Conservation (phyloP, 2,797 vertebrate genomes). For the Syngnathus rostellatus region DNA sequence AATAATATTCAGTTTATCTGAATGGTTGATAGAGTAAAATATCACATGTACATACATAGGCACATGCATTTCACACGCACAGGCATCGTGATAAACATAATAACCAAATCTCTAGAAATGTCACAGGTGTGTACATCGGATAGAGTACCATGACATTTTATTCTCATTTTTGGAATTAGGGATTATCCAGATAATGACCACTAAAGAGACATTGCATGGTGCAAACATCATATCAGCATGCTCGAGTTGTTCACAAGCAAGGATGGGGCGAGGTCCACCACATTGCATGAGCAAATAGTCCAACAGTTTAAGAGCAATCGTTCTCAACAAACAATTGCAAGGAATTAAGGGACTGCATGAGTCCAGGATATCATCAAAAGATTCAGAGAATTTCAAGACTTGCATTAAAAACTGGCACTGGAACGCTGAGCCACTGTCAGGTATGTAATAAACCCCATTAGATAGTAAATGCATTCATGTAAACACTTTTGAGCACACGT, state of each 20-base stretch:
- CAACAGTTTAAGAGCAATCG: too few relatives aligned
- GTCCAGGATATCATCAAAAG: too few relatives aligned
- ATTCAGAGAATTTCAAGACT: too few relatives aligned
- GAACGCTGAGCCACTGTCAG: too few relatives aligned
- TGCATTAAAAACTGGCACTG: too few relatives aligned
- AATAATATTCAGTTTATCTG: neutral
- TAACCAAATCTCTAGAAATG: constrained; percentile 38
- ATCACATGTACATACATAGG: neutral
- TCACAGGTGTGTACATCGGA: constrained; percentile 46
- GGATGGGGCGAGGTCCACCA: too few relatives aligned
- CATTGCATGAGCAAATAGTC: too few relatives aligned
- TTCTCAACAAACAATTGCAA: too few relatives aligned
- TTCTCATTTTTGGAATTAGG: constrained; percentile 45
- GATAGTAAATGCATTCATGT: constrained; percentile 19
- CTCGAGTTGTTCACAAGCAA: constrained; percentile 20
- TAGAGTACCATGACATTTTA: constrained; percentile 56
- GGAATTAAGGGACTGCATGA: too few relatives aligned
- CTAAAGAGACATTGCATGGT: constrained; percentile 30
- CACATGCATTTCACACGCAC: constrained; percentile 9
- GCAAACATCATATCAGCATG: constrained; percentile 38
- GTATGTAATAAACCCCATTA: constrained; percentile 17
- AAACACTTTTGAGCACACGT: constrained; percentile 6
- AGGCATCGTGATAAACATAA: constrained; percentile 37
- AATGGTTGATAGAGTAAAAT: constrained; percentile 3
- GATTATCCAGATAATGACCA: constrained; percentile 51